Evolutionary conservation across 2,113 vertebrate genomes (phyloP), one percentile per base, ranked within the genome.

Genomic region (Pelobates fuscus): DNA sequence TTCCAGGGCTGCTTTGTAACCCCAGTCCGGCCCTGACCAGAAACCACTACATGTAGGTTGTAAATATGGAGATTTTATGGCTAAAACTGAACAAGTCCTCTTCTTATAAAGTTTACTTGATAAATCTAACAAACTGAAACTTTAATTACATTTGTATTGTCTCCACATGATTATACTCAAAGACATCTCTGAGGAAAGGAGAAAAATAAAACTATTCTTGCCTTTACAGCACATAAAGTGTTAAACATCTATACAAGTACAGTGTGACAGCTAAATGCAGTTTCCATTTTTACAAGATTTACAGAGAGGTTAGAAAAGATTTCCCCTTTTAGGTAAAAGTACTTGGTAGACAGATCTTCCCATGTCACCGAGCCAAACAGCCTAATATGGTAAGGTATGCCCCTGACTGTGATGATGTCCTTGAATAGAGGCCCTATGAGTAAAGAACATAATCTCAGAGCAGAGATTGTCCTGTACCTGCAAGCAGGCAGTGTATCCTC

Each of bases 351-450:
- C 11, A 61, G 24, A 60, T 76, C 25, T 61, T 25, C n/a, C 63
- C n/a, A 46, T 58, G 54, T 59, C 41, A n/a, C 32, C 29, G 37
- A 65, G 73, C 73, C 65, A 76, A 23, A 54, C 59, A 24, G 20
- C 73, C 65, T 52, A 68, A 68, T 68, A 76, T 49, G 73, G 73
- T 68, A 76, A 76, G 73, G 73, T 68, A 76, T 76, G 64, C 64
- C 57, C 63, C 68, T 18, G 41, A 63, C 41, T n/a, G 15, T 25
- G 73, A 18, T 12, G 52, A 21, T 65, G 17, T 65, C 32, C 32
- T 44, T 23, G 20, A 65, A 12, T 24, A 27, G 29, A 43, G 32
- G 30, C 32, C 8, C 62, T 43, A 20, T 14, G 18, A 41, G 62
- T 5, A 41, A 27, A 15, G 37, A 43, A 21, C 12, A 17, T 43